Conservation (phyloP, 2,113 vertebrate species). For the Raja brachyura region DNA sequence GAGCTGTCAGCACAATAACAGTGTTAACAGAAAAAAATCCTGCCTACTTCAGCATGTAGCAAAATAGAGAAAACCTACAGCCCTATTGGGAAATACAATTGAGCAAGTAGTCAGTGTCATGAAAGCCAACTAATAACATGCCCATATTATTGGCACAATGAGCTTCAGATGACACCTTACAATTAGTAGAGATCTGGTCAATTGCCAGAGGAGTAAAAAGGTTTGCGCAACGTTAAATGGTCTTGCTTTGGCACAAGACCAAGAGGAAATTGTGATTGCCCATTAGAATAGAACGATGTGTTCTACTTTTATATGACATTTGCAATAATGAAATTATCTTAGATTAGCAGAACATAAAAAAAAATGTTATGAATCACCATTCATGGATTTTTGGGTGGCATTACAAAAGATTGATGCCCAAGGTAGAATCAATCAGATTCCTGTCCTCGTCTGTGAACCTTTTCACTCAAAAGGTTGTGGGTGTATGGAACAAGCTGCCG, state of each 20-base stretch:
- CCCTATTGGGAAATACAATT: neutral
- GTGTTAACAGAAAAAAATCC: neutral
- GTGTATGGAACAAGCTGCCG: too few species aligned
- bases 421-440: too few species aligned
- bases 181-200: conserved; percentile 9
- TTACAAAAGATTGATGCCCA: neutral
- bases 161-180: neutral
- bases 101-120: neutral
- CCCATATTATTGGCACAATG: neutral
- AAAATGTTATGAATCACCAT: neutral
- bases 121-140: conserved; percentile 2
- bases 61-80: conserved; percentile 3
- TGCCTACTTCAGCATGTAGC: neutral
- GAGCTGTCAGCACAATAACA: conserved; percentile 9
- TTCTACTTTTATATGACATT: conserved; percentile 21
- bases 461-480: too few species aligned
- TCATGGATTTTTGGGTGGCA: too few species aligned
- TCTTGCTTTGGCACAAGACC: neutral
- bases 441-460: too few species aligned
- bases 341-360: neutral
- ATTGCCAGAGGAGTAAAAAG: neutral
- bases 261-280: conserved; percentile 21
- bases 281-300: neutral
- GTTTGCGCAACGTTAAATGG: neutral
- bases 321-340: neutral